Base-by-base conservation (phyloP, 2,797 vertebrate genomes). In the Macropodus opercularis region DNA sequence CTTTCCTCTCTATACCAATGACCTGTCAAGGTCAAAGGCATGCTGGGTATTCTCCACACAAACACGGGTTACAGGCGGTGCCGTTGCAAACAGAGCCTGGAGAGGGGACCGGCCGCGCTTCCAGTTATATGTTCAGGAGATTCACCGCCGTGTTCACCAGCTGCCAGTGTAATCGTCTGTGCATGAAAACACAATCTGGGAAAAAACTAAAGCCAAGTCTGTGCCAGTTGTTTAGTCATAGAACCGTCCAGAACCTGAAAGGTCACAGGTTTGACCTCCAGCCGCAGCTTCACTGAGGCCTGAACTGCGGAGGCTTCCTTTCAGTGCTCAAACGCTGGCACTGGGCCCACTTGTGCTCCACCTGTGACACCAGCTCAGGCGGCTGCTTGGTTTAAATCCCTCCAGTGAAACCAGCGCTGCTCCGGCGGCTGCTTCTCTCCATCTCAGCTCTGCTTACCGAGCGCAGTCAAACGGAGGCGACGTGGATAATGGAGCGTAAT, bases 21-120 rank as follows among this genome's bases (percentile, higher is more conserved):
- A 91, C 91, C 90, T 74, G 77, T 90, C 90, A 92, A 93, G 92
- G 92, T 93, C 91, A 92, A 73, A 85, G 82, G 69, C 80, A 82
- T 80, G 79, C 78, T 79, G 72, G 85, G 80, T 84, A 81, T 72
- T 86, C 75, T 84, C 72, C 69, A 53, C 72, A 73, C 84, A 84
- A 71, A 84, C 72, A 65, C 19, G 53, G 39, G 58, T 57, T 77
- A 75, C 67, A 54, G 70, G 44, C 62, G 40, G 34, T 42, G 64
- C 52, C 40, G 66, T 38, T 50, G 56, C 3, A 21, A 69, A 66
- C 50, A 54, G 60, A 69, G 71, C 22, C 41, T 3, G 46, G 35
- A 15, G 62, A 34, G 41, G 31, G 26, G 44, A 69, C 59, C 74
- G 10, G 15, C 29, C 3, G 10, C 18, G 56, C 29, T 10, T 13